phyloP scores from a whole-genome alignment of 2,888 invertebrate species.

The Pollenia griseotomentosa region DNA sequence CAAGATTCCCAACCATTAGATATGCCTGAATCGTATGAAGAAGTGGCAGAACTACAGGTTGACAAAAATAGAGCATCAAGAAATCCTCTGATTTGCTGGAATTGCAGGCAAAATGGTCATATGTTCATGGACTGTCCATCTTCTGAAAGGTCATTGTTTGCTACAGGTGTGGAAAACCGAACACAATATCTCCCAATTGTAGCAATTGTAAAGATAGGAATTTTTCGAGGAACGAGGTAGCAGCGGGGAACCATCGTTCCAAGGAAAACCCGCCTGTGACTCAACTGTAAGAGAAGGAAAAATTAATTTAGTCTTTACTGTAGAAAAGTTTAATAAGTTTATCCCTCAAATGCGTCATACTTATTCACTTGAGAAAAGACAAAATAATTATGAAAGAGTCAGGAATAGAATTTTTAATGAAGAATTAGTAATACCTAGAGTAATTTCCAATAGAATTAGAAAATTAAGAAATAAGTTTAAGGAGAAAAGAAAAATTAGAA shows the following conservation, averaged over 20 bases:
- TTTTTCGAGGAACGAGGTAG: background rate
- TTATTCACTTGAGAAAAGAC: background rate
- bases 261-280: background rate
- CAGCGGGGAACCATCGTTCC: background rate
- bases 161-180: too few species aligned
- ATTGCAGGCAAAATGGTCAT: too few species aligned
- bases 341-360: background rate
- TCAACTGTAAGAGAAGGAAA: background rate
- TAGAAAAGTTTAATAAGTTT: slow-evolving; percentile 5
- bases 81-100: too few species aligned
- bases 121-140: too few species aligned
- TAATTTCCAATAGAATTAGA: background rate
- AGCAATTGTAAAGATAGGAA: too few species aligned
- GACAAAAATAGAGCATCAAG: too few species aligned
- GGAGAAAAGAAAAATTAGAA: background rate
- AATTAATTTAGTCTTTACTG: background rate
- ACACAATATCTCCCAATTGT: too few species aligned
- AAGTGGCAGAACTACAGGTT: background rate
- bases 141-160: too few species aligned
- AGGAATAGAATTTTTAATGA: slow-evolving; percentile 30
- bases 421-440: background rate
- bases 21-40: background rate
- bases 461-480: slow-evolving; percentile 9
- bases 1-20: background rate
- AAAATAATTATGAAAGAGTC: slow-evolving; percentile 19